Evolutionary conservation across 2,797 vertebrate species (phyloP).

Genomic region (Hyperoplus immaculatus): DNA sequence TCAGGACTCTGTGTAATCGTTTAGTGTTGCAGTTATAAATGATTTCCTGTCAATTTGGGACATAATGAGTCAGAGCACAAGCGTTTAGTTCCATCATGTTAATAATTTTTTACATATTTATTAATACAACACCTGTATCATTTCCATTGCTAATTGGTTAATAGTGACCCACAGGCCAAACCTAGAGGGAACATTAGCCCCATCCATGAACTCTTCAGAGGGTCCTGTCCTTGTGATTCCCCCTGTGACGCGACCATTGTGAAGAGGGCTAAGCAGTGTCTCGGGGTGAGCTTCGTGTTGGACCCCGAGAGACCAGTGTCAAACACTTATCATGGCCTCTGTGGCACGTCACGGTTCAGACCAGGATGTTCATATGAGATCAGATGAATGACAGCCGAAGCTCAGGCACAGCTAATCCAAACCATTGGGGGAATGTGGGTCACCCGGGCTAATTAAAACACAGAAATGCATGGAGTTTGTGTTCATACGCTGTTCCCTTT

Average conservation of each 20-base stretch:
- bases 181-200: conserved; percentile 9
- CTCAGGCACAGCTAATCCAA: conserved; percentile 56
- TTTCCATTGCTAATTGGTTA: not conserved
- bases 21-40: not conserved
- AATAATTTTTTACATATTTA: not conserved
- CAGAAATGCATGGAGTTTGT: conserved; percentile 25
- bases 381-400: conserved; percentile 55
- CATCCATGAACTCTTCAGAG: conserved; percentile 12
- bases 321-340: conserved; percentile 38
- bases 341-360: conserved; percentile 22
- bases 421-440: conserved; percentile 60
- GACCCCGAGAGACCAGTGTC: conserved; percentile 26
- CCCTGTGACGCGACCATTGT: not conserved
- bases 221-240: conserved; percentile 21
- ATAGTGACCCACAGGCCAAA: conserved; percentile 1
- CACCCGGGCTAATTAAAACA: conserved; percentile 56
- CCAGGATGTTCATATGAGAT: conserved; percentile 30
- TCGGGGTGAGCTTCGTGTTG: conserved; percentile 24
- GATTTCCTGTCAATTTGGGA: conserved; percentile 3
- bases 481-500: conserved; percentile 16
- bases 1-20: not conserved
- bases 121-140: not conserved
- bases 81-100: too few species aligned
- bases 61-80: not conserved
- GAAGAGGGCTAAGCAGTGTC: conserved; percentile 21